phyloP scores from a whole-genome alignment of 2,888 invertebrate genomes.

The Dasypogon diadema region DNA sequence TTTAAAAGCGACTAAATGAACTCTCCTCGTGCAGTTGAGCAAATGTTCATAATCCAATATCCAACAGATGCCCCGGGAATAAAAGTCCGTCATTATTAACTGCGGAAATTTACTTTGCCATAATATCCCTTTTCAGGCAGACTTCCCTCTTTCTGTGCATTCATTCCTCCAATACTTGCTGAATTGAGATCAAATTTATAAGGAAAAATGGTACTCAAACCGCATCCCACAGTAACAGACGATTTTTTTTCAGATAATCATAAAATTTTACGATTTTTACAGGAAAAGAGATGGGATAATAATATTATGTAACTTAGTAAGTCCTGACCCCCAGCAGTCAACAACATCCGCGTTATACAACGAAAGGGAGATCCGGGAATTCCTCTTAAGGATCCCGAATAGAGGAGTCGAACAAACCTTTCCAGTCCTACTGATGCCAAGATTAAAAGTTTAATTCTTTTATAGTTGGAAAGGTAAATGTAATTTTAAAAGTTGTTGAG shows the following conservation, averaged over 20 bases:
- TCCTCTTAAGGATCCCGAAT: not conserved
- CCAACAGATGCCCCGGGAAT: conserved; percentile 24
- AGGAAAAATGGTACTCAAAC: not conserved
- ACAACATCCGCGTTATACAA: too few species aligned
- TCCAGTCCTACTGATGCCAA: not conserved
- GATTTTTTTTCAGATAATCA: not conserved
- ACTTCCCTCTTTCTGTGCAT: not conserved
- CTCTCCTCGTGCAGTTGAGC: conserved; percentile 1
- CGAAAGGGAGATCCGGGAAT: not conserved
- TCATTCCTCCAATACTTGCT: not conserved
- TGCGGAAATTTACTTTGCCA: conserved; percentile 26
- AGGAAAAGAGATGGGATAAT: not conserved
- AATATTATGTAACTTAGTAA: not conserved
- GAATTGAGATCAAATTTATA: not conserved
- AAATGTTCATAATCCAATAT: conserved; percentile 26
- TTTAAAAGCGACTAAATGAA: conserved; percentile 7
- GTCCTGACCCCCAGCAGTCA: not conserved
- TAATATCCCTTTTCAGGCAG: not conserved
- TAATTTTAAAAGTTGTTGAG: not conserved
- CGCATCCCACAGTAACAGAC: not conserved
- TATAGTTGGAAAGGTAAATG: not conserved
- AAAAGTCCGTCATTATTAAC: conserved; percentile 12
- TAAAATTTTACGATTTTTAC: not conserved
- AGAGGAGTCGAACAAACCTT: not conserved
- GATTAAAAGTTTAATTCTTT: not conserved